Evolutionary conservation across 53 echinoderm and acorn worm genomes (phyloP).

Genomic region (Astropecten irregularis): DNA sequence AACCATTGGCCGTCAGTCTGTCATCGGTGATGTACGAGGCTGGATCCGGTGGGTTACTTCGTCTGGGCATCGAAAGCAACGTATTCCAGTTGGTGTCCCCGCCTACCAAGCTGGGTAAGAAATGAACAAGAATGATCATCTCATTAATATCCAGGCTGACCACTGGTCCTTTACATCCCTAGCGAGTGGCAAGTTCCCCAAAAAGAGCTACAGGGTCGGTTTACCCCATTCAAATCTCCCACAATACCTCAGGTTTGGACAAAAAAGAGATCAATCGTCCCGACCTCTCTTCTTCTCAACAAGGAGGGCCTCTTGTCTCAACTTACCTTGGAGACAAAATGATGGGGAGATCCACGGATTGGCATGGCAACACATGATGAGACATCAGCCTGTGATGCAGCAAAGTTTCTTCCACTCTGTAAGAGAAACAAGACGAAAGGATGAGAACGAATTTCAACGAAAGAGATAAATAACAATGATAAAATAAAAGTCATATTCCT

Average conservation of each 20-base stretch:
- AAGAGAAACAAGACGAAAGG: background rate
- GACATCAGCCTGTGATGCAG: constrained; percentile 77
- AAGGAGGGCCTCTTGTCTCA: too few relatives aligned
- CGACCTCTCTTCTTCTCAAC: too few relatives aligned
- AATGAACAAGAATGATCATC: too few relatives aligned
- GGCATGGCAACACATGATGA: constrained; percentile 67
- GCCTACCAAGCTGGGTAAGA: constrained; percentile 71
- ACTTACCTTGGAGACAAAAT: constrained; percentile 69
- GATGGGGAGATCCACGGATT: constrained; percentile 70
- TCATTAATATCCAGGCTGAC: too few relatives aligned
- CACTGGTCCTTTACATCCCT: too few relatives aligned
- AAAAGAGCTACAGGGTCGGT: too few relatives aligned
- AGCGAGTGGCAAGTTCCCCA: too few relatives aligned
- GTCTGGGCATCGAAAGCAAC: constrained; percentile 64
- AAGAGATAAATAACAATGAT: too few relatives aligned
- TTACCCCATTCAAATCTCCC: too few relatives aligned
- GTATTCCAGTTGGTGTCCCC: constrained; percentile 73
- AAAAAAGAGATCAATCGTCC: too few relatives aligned
- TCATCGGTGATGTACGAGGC: constrained; percentile 72
- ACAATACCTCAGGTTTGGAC: too few relatives aligned
- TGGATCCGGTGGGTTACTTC: constrained; percentile 51
- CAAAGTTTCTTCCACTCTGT: constrained; percentile 74
- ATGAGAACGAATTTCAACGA: background rate
- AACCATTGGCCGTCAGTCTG: constrained; percentile 79
- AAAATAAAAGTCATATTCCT: background rate